Evolutionary conservation across 2,113 vertebrate genomes (phyloP).

Genomic region (Cyphomyrus plagiostoma): DNA sequence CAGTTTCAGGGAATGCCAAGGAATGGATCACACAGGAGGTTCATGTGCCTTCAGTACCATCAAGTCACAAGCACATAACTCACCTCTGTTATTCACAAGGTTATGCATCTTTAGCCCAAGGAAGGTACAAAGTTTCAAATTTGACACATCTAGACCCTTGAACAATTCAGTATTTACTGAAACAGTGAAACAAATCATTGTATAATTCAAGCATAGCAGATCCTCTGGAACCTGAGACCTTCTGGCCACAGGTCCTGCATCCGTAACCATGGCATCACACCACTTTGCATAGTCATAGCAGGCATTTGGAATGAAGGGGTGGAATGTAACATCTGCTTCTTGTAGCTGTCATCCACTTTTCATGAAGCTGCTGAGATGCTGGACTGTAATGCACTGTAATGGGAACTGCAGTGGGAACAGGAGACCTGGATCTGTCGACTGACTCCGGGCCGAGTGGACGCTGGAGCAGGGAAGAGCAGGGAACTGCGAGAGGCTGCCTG

Average conservation of each 20-base stretch:
- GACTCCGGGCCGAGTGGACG: background rate
- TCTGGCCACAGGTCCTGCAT: background rate
- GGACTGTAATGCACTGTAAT: background rate
- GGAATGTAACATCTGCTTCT: background rate
- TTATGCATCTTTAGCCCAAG: background rate
- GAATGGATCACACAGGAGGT: background rate
- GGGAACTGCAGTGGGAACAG: slow-evolving; percentile 21
- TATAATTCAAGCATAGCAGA: background rate
- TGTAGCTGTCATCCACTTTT: background rate
- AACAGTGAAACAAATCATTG: background rate
- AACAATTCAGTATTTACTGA: background rate
- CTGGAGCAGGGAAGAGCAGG: slow-evolving; percentile 31
- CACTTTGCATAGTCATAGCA: background rate
- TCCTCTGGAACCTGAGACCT: background rate
- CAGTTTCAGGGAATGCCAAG: background rate
- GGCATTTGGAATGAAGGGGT: background rate
- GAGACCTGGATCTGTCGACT: slow-evolving; percentile 50
- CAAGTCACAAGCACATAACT: background rate
- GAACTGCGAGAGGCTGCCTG: slow-evolving; percentile 26
- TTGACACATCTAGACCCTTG: background rate
- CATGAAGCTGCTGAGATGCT: background rate
- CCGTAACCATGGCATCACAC: background rate
- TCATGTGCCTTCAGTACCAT: background rate
- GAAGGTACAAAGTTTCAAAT: background rate
- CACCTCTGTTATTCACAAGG: background rate